Conservation (phyloP, 2,113 vertebrate species). For the Edolisoma coerulescens region DNA sequence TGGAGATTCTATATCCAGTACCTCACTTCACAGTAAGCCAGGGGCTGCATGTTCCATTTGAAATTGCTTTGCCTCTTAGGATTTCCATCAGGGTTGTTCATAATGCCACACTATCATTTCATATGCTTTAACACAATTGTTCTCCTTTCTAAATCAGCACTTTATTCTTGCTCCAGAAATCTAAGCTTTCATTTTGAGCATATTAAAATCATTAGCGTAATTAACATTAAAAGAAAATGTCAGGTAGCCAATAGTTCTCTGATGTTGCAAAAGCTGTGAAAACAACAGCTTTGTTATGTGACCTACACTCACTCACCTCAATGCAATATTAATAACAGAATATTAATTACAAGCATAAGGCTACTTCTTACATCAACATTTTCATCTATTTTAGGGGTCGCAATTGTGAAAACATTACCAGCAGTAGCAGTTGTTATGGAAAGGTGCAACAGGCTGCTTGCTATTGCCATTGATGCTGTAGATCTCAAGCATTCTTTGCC, state of each 20-base stretch:
- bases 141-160: neutral
- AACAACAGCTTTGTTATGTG: neutral
- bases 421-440: neutral
- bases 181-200: neutral
- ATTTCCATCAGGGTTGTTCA: neutral
- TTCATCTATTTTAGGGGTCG: neutral
- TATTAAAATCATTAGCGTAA: neutral
- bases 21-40: neutral
- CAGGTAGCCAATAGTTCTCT: neutral
- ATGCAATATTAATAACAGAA: neutral
- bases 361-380: neutral
- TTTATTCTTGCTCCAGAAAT: neutral
- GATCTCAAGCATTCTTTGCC: neutral
- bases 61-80: neutral
- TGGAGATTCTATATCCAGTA: neutral
- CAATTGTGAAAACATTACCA: neutral
- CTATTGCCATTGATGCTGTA: neutral
- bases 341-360: neutral
- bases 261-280: neutral
- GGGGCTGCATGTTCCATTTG: neutral
- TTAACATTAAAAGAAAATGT: neutral
- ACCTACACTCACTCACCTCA: neutral
- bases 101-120: neutral
- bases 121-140: neutral
- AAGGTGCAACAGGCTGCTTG: neutral